Evolutionary conservation across 2,888 invertebrate genomes (phyloP).

Genomic region (Eilema caniola): DNA sequence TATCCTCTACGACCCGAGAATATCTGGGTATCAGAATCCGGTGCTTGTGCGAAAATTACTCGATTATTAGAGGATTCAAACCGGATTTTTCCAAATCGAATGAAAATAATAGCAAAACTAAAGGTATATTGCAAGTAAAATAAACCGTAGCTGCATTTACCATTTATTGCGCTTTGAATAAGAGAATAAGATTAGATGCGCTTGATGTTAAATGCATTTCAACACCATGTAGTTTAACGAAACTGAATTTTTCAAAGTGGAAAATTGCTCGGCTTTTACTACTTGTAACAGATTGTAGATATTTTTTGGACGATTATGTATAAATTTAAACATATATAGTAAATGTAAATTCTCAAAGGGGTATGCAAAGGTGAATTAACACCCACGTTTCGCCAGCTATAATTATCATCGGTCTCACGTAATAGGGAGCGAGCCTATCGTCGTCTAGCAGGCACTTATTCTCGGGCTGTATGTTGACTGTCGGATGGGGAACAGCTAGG

Average conservation of each 20-base stretch:
- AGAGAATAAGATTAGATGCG: too few species aligned
- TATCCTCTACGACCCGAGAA: slow-evolving; percentile 11
- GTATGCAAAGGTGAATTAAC: too few species aligned
- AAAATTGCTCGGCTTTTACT: slow-evolving; percentile 30
- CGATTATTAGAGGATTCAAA: slow-evolving; percentile 28
- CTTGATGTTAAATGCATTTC: slow-evolving; percentile 57
- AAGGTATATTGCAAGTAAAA: slow-evolving; percentile 58
- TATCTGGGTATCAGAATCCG: slow-evolving; percentile 3
- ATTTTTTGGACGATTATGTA: too few species aligned
- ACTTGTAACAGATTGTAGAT: too few species aligned
- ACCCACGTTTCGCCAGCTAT: too few species aligned
- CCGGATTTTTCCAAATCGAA: slow-evolving; percentile 40
- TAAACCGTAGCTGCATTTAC: slow-evolving; percentile 63
- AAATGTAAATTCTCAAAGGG: too few species aligned
- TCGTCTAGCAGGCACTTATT: too few species aligned
- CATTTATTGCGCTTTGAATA: slow-evolving; percentile 69
- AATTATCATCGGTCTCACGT: too few species aligned
- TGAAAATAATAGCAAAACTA: slow-evolving; percentile 39
- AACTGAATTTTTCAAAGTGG: slow-evolving; percentile 41
- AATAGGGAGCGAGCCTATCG: too few species aligned
- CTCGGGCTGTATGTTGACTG: too few species aligned
- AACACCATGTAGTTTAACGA: slow-evolving; percentile 39
- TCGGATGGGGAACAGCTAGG: too few species aligned
- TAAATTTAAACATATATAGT: too few species aligned
- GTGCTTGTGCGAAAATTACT: slow-evolving; percentile 24